Evolutionary conservation across 2,888 invertebrate genomes (phyloP).

Genomic region (Cyrtodaria siliqua): DNA sequence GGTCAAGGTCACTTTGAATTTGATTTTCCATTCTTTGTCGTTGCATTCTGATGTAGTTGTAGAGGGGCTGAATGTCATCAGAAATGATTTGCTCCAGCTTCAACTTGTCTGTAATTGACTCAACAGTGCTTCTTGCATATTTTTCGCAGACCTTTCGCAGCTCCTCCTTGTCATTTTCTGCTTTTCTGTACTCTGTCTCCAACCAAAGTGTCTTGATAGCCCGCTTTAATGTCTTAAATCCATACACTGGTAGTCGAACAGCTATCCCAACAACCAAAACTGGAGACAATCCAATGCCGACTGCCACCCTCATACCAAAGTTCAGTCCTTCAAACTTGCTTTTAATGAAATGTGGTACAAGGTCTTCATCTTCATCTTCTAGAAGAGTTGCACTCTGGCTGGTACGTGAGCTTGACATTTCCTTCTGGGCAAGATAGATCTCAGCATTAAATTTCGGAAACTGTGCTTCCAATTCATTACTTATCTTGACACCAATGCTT

Average conservation of each 20-base stretch:
- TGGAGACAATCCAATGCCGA: constrained; percentile 73
- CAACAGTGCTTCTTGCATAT: constrained; percentile 62
- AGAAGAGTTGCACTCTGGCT: background rate
- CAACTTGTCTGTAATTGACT: constrained; percentile 51
- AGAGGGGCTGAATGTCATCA: constrained; percentile 57
- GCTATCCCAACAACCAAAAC: constrained; percentile 70
- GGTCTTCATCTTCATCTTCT: constrained; percentile 47
- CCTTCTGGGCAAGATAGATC: constrained; percentile 65
- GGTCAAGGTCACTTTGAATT: constrained; percentile 55
- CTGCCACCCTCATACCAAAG: constrained; percentile 59
- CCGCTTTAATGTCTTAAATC: constrained; percentile 62
- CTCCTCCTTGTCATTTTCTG: constrained; percentile 46
- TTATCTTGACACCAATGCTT: constrained; percentile 56
- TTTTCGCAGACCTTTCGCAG: constrained; percentile 44
- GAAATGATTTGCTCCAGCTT: constrained; percentile 57
- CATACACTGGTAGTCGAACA: constrained; percentile 69
- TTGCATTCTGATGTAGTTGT: constrained; percentile 54
- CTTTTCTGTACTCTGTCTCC: constrained; percentile 56
- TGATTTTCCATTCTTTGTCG: constrained; percentile 48
- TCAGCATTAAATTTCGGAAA: constrained; percentile 72
- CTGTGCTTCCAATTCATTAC: constrained; percentile 58
- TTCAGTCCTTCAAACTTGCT: constrained; percentile 54
- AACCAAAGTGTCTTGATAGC: constrained; percentile 51
- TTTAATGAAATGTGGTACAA: constrained; percentile 59
- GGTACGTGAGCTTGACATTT: constrained; percentile 40